phyloP scores from a whole-genome alignment of 1,140 invertebrate genomes.

The Diuraphis noxia region DNA sequence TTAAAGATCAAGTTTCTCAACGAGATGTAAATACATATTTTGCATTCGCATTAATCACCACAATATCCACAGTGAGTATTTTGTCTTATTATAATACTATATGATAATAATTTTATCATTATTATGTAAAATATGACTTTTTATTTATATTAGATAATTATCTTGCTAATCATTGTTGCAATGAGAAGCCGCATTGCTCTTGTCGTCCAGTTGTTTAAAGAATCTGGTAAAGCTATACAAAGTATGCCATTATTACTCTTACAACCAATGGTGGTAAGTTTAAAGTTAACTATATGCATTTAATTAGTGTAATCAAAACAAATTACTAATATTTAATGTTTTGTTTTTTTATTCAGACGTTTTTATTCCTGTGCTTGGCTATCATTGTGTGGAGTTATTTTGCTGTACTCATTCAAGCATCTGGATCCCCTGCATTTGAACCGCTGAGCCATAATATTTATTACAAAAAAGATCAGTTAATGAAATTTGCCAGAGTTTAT shows the following conservation, averaged over 20 bases:
- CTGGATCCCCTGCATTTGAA: constrained; percentile 62
- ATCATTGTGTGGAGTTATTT: constrained; percentile 68
- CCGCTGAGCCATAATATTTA: constrained; percentile 61
- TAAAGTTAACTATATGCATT: not conserved
- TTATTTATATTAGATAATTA: constrained; percentile 61
- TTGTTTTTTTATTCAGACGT: constrained; percentile 65
- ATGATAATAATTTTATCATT: not conserved
- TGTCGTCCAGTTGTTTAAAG: constrained; percentile 73
- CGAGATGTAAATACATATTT: constrained; percentile 59
- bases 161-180: constrained; percentile 70
- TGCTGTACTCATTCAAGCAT: constrained; percentile 67
- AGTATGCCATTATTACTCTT: constrained; percentile 74
- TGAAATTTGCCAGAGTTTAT: constrained; percentile 68
- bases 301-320: not conserved
- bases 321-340: not conserved
- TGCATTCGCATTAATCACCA: constrained; percentile 66
- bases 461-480: constrained; percentile 63
- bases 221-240: constrained; percentile 74
- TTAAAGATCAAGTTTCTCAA: constrained; percentile 58
- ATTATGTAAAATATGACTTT: not conserved
- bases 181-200: constrained; percentile 74
- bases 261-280: constrained; percentile 73
- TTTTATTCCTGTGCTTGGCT: constrained; percentile 64
- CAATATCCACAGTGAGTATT: constrained; percentile 66
- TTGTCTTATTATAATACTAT: not conserved